Evolutionary conservation across 2,113 vertebrate species (phyloP).

Genomic region (Sitta europaea): DNA sequence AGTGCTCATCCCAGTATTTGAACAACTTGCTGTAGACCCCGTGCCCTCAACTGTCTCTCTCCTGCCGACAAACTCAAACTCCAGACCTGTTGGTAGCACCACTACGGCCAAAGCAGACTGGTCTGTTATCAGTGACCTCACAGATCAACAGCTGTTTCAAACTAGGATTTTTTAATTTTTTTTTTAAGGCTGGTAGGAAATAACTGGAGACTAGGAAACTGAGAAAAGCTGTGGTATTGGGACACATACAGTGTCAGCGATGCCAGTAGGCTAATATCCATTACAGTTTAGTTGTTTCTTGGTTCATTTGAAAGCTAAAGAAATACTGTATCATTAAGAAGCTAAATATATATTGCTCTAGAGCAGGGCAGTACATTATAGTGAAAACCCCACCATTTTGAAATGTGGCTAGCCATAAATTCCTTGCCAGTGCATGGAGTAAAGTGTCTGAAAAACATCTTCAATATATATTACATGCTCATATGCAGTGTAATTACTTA

Average conservation of each 20-base stretch:
- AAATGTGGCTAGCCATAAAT: neutral
- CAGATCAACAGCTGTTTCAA: neutral
- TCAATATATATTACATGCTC: neutral
- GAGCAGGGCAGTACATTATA: neutral
- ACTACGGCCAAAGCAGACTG: neutral
- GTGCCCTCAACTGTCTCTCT: neutral
- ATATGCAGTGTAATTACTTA: neutral
- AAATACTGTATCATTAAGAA: neutral
- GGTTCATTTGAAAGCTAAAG: conserved; percentile 28
- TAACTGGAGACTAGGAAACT: neutral
- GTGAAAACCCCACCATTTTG: neutral
- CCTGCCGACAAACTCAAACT: neutral
- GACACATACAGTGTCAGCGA: neutral
- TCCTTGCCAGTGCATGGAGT: neutral
- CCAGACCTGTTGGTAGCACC: neutral
- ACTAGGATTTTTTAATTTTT: neutral
- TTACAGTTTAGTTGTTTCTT: neutral
- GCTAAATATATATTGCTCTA: conserved; percentile 22
- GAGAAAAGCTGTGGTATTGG: neutral
- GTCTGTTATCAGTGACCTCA: neutral
- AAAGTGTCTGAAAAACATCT: conserved; percentile 39
- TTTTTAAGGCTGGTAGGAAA: neutral
- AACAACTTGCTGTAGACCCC: accelerated
- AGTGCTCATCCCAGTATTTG: neutral
- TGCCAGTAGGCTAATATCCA: neutral